These are phyloP conservation scores for Propsilocerus akamusi DNA, from an alignment of 1,140 invertebrate genomes.

Conservation along the genomic window DNA sequence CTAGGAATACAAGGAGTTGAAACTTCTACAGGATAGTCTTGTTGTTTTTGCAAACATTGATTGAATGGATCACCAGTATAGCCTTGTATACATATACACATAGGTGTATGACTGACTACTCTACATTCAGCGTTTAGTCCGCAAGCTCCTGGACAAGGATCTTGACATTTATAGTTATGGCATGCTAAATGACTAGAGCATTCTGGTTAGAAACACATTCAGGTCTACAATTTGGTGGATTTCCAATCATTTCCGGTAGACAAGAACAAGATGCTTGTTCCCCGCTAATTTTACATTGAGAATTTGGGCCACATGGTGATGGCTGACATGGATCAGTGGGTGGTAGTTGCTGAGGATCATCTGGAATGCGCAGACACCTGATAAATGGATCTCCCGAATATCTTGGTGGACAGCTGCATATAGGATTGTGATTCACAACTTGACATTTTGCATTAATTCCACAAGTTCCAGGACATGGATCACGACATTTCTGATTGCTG, in stretches of 20 bases:
- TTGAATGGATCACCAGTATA: constrained; percentile 39
- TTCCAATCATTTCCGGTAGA: constrained; percentile 28
- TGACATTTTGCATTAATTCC: constrained; percentile 40
- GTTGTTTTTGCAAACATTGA: constrained; percentile 23
- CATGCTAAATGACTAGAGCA: constrained; percentile 39
- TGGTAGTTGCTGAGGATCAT: constrained; percentile 15
- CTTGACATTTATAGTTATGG: constrained; percentile 34
- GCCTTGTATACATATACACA: constrained; percentile 38
- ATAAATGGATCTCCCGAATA: constrained; percentile 66
- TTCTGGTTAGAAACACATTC: constrained; percentile 55
- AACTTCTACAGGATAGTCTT: constrained; percentile 26
- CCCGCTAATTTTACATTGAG: constrained; percentile 39
- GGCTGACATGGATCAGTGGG: constrained; percentile 44
- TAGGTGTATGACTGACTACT: constrained; percentile 43
- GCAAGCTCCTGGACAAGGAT: constrained; percentile 53
- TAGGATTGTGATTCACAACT: constrained; percentile 44
- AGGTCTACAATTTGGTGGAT: constrained; percentile 35
- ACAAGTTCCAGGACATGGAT: constrained; percentile 50
- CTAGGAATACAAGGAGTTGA: constrained; percentile 47
- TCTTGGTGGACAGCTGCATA: constrained; percentile 52
- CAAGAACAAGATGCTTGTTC: constrained; percentile 39
- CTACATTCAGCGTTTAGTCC: constrained; percentile 43
- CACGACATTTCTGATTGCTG: constrained; percentile 43
- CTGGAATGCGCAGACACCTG: too few species aligned
- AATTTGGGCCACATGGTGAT: constrained; percentile 57